Evolutionary conservation across 2,797 vertebrate genomes (phyloP), one percentile per base, ranked within the genome.

Genomic region (Vultur gryphus): DNA sequence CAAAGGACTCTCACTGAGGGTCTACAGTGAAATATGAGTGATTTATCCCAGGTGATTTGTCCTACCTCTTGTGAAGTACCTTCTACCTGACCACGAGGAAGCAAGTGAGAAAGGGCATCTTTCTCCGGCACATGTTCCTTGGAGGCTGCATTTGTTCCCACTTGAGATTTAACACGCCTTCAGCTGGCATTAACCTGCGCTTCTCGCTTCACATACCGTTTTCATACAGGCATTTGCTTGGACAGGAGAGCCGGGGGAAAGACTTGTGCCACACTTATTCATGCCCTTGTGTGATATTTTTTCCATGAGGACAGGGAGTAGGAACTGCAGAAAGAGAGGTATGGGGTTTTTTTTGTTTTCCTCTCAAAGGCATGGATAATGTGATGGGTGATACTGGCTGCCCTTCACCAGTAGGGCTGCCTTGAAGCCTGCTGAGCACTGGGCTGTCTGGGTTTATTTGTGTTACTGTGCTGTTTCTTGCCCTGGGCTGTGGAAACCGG

Each of bases 141-240:
- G 39, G 44, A 44, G 48, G 26, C 37, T 52, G 33, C 1, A 0
- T 54, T 76, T 85, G 26, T 66, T 88, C n/a, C 37, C 20, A 10
- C 19, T 18, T 67, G 33, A 35, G 57, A n/a, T 58, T 54, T 90
- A 66, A 52, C 10, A 6, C 8, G 67, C 15, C 66, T 72, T 67
- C 59, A 41, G 24, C 57, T 71, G 35, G 49, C 48, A 37, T 64
- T 66, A 31, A n/a, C 28, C 43, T 61, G 15, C 0, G 1, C 43
- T 73, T 20, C 23, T 62, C 0, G 1, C 18, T 69, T 64, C 19
- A 16, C 1, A 1, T 37, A 10, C 21, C 2, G 0, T 84, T 85
- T 65, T 77, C 69, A 69, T 17, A 7, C 8, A 49, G 29, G 25
- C 31, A 8, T 82, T 84, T 81, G 19, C 66, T 73, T 31, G 66